These are phyloP conservation scores for Acanthacorydalis orientalis DNA, from an alignment of 2,888 invertebrate genomes.

Conservation along the genomic window DNA sequence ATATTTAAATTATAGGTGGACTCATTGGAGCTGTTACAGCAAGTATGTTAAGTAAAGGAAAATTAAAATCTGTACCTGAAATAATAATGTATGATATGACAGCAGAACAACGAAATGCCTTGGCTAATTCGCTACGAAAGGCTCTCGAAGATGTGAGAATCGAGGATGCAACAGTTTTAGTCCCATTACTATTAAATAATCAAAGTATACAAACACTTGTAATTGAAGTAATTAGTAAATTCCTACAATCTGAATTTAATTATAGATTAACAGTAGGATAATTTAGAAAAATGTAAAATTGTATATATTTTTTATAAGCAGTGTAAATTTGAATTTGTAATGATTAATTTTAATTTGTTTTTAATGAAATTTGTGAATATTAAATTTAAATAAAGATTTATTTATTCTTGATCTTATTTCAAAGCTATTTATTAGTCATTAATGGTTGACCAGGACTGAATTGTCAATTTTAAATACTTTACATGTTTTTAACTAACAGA, in stretches of 20 bases:
- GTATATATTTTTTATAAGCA: too few species aligned
- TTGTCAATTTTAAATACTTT: too few species aligned
- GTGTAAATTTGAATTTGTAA: too few species aligned
- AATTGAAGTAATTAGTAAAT: not conserved
- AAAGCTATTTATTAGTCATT: too few species aligned
- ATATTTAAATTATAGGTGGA: conserved; percentile 16
- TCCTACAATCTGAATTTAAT: not conserved
- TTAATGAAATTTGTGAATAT: too few species aligned
- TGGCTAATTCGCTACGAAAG: conserved; percentile 13
- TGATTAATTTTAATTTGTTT: too few species aligned
- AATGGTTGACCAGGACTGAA: too few species aligned
- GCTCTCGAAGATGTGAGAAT: conserved; percentile 14
- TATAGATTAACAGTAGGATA: too few species aligned
- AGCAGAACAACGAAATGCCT: conserved; percentile 15
- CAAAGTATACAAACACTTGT: not conserved
- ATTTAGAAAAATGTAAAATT: too few species aligned
- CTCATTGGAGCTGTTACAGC: conserved; percentile 17
- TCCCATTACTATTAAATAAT: conserved; percentile 13
- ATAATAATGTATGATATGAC: conserved; percentile 19
- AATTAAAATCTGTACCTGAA: conserved; percentile 20
- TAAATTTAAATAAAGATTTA: too few species aligned
- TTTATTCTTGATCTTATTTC: too few species aligned
- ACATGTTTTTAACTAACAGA: too few species aligned
- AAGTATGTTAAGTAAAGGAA: conserved; percentile 15
- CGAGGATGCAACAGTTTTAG: conserved; percentile 15